phyloP scores from a whole-genome alignment of 2,797 vertebrate species.

The Thamnophis elegans region DNA sequence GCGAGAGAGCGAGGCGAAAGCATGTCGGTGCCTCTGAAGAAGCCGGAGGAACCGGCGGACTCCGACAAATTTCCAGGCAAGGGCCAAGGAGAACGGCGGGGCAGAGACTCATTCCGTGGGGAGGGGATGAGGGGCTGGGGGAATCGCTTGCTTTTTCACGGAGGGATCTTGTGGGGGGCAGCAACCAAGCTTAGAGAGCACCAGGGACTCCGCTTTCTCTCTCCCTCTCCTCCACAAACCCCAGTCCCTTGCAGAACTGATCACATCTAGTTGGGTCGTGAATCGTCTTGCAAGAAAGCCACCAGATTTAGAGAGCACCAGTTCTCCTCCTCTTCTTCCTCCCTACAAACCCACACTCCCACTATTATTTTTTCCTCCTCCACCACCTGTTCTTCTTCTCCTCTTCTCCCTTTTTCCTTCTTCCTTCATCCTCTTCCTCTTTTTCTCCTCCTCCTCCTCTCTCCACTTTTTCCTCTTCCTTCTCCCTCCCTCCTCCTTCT shows the following conservation, averaged over 20 bases:
- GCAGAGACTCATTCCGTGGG: not conserved
- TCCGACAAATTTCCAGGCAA: not conserved
- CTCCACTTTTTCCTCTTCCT: no score
- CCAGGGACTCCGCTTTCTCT: not conserved
- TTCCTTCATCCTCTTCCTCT: no score
- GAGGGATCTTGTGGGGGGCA: not conserved
- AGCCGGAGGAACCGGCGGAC: not conserved
- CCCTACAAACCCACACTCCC: no score
- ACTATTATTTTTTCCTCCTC: no score
- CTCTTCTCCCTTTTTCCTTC: no score
- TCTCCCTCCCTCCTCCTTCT: not conserved
- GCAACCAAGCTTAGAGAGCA: not conserved
- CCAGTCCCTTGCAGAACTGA: not conserved
- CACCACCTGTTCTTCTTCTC: no score
- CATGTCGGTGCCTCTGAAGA: not conserved
- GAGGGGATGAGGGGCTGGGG: no score
- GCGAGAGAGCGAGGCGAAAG: not conserved
- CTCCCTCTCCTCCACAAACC: not conserved
- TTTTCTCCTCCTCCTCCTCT: no score
- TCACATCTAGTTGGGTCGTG: not conserved
- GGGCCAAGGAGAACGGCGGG: not conserved
- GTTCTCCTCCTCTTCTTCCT: not conserved
- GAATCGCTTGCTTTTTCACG: no score
- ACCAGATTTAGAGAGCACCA: not conserved
- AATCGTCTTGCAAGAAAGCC: not conserved